Evolutionary conservation across 2,888 invertebrate genomes (phyloP).

Genomic region (Agriopis aurantiaria): DNA sequence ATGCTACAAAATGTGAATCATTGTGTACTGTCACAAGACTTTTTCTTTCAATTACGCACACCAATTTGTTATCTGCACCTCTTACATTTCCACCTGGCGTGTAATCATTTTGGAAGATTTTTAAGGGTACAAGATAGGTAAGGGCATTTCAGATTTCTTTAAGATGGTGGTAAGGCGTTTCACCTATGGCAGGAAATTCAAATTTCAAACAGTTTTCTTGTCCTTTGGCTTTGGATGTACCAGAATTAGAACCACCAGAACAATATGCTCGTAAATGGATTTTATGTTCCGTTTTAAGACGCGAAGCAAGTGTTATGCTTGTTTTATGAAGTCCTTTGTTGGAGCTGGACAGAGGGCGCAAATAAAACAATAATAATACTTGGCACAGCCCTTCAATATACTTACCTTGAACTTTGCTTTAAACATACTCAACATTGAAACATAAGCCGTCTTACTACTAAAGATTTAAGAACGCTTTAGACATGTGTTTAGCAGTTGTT

Average conservation of each 20-base stretch:
- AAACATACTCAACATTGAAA: not conserved
- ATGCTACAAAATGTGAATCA: constrained; percentile 4
- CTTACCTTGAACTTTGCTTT: constrained; percentile 9
- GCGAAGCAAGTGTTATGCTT: constrained; percentile 25
- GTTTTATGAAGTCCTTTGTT: constrained; percentile 32
- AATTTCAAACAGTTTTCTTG: too few species aligned
- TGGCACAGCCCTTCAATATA: constrained; percentile 6
- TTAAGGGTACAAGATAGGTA: too few species aligned
- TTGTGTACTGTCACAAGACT: not conserved
- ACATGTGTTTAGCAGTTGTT: too few species aligned
- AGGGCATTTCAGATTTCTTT: too few species aligned
- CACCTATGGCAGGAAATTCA: too few species aligned
- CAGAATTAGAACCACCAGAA: constrained; percentile 16
- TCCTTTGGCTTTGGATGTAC: too few species aligned
- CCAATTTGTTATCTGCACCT: not conserved
- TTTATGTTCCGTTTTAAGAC: constrained; percentile 38
- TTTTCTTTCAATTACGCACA: not conserved
- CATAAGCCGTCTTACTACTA: too few species aligned
- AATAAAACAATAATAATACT: constrained; percentile 15
- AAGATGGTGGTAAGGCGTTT: too few species aligned
- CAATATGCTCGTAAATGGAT: constrained; percentile 37
- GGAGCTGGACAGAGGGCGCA: constrained; percentile 3
- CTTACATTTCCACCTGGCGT: not conserved
- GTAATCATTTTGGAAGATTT: too few species aligned
- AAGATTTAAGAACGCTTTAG: too few species aligned